Base-by-base conservation (phyloP, 92 coral and sea anemone genomes). In the Blastomussa wellsi region DNA sequence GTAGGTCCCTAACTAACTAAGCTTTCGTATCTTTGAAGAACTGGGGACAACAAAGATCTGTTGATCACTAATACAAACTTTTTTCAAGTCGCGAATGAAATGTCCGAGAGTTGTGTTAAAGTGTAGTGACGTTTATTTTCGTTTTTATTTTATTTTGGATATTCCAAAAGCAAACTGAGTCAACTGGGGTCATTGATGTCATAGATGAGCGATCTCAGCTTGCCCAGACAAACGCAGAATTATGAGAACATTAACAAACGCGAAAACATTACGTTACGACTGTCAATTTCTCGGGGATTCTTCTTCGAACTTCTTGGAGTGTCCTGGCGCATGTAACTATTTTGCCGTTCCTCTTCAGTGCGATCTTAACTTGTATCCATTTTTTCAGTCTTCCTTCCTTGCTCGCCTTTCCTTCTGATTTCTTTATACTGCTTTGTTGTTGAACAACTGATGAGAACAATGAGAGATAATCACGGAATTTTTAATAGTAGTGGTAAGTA, bases 291-390 rank as follows among this genome's bases (percentile, higher is more conserved):
- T 24, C 29, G 65, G 26, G 3, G 60, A 53, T 57, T 6, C 8
- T 44, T 44, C 49, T 44, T 44, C 49, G 9, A 4, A 57, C 65
- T 57, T 57, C 65, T 24, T 29, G 38, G 24, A 20, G 22, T 79
- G 39, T 7, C 66, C 12, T 62, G 14, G 74, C 26, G 24, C 29
- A 24, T 57, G 65, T 36, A 16, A 16, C 70, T 28, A 14, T 35
- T 14, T 8, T 37, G 55, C 39, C 39, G 41, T 20, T 20, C 15
- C 22, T 29, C 32, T 57, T 64, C 49, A 44, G 49, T 39, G 29
- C 14, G 16, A 15, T 66, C 7, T 64, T 38, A 83, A 29, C 82
- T 84, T 47, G 77, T 84, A 47, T 84, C 88, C 88, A 84, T 84
- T 84, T 84, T 84, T 77, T 84, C 88, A 26, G 67, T 29, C 24